Evolutionary conservation across 2,888 invertebrate species (phyloP), one percentile per base, ranked within the genome.

Genomic region (Ommatoiulus sabulosus): DNA sequence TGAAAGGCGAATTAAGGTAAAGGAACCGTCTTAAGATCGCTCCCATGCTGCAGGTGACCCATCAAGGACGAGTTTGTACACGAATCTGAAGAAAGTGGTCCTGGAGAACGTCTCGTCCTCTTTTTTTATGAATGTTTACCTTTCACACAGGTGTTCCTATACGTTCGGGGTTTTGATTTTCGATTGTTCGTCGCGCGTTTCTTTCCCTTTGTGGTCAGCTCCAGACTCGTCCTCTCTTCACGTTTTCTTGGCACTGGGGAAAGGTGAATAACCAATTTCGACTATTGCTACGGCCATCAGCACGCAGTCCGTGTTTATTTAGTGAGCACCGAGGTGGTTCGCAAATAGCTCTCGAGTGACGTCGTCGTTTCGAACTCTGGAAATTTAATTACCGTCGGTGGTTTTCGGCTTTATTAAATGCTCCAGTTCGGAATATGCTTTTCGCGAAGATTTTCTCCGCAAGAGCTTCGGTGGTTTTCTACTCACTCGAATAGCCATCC

Each of bases 361-460:
- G 24, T 72, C 72, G 10, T 24, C 10, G 12, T 72, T 24, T 7
- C 24, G 72, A 63, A 72, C 24, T 72, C 24, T 24, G 72, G 20
- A 24, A 72, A 72, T 72, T 72, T 72, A 72, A 72, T 72, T 72
- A 72, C 72, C 24, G 72, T 10, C 8, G 72, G 20, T 72, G 72
- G 72, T 72, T 72, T 72, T 24, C 10, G 72, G 10, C 72, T 72
- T 72, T 72, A 72, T 72, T 72, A 72, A 35, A 72, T 72, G 72
- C 48, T 48, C 12, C 8, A 72, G 72, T 24, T 72, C 72, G 24
- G 35, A 72, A 72, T 72, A 72, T 72, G 72, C 72, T 72, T 72
- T 24, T 72, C 72, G 6, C 20, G 20, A 15, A 12, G 6, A 63
- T 20, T 20, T 35, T 63, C 63, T 20, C 20, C 17, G 48, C 48